These are phyloP conservation scores for Coelinius sp. DNA, from an alignment of 2,888 invertebrate genomes.

Conservation along the genomic window DNA sequence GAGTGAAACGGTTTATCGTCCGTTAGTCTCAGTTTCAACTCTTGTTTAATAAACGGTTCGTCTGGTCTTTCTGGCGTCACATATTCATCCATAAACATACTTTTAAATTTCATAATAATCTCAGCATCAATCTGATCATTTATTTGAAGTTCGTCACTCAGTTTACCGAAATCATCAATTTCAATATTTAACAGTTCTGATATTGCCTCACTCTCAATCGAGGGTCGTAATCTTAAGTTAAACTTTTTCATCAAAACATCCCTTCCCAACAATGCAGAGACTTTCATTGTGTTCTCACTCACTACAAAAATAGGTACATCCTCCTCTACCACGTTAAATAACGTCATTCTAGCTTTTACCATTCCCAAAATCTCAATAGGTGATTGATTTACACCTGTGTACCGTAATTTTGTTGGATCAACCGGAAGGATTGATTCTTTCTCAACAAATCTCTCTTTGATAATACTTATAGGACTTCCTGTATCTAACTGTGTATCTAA, in stretches of 20 bases:
- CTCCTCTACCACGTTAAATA: neutral
- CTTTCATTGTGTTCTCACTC: slow-evolving; percentile 39
- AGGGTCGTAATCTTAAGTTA: slow-evolving; percentile 22
- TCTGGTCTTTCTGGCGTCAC: slow-evolving; percentile 28
- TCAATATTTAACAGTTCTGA: slow-evolving; percentile 38
- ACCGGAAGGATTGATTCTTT: neutral
- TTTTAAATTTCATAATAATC: slow-evolving; percentile 6
- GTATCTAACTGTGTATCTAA: slow-evolving; percentile 40
- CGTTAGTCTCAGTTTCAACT: slow-evolving; percentile 32
- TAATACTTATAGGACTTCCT: slow-evolving; percentile 39
- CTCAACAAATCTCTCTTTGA: slow-evolving; percentile 33
- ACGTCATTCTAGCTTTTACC: slow-evolving; percentile 17
- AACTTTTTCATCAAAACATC: slow-evolving; percentile 26
- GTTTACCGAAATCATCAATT: slow-evolving; percentile 5
- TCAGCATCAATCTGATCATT: slow-evolving; percentile 11
- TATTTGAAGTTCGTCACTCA: slow-evolving; percentile 16
- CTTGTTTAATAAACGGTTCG: slow-evolving; percentile 33
- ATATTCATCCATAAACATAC: slow-evolving; percentile 32
- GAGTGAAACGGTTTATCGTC: slow-evolving; percentile 37
- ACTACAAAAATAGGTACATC: slow-evolving; percentile 36
- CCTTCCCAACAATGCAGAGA: slow-evolving; percentile 31
- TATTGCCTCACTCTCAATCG: neutral
- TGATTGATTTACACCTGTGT: slow-evolving; percentile 25
- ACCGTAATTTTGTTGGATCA: neutral
- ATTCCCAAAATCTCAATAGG: slow-evolving; percentile 30